These are phyloP conservation scores for Scaptomyza reducta DNA, from an alignment of 2,888 invertebrate species.

Conservation along the genomic window DNA sequence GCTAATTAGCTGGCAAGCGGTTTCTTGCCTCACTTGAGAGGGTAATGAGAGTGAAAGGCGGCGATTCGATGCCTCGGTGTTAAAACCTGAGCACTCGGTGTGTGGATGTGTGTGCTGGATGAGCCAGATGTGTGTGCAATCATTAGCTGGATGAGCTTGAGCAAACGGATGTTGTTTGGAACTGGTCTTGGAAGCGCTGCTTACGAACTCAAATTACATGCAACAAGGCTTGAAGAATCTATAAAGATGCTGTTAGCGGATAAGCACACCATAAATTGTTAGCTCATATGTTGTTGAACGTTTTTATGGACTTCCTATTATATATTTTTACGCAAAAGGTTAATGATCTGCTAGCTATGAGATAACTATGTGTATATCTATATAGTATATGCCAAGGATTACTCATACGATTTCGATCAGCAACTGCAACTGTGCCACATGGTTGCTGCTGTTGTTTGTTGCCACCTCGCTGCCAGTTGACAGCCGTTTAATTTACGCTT, in stretches of 20 bases:
- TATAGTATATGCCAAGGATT: conserved; percentile 36
- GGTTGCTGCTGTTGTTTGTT: conserved; percentile 18
- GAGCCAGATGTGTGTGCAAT: conserved; percentile 27
- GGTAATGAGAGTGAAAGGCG: conserved; percentile 72
- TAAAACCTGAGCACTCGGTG: conserved; percentile 29
- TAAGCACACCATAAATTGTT: conserved; percentile 48
- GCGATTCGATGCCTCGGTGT: conserved; percentile 19
- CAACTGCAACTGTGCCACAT: conserved; percentile 23
- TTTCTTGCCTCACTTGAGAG: conserved; percentile 15
- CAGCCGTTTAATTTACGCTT: conserved; percentile 80
- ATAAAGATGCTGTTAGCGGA: conserved; percentile 55
- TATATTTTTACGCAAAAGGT: not conserved
- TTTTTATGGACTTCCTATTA: conserved; percentile 42
- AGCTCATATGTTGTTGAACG: conserved; percentile 34
- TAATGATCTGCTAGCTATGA: conserved; percentile 11
- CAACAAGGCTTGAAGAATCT: conserved; percentile 44
- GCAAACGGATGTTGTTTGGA: conserved; percentile 40
- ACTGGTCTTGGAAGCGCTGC: conserved; percentile 37
- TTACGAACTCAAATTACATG: conserved; percentile 26
- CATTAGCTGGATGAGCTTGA: not conserved
- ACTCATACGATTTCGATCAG: conserved; percentile 24
- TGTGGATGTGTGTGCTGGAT: conserved; percentile 30
- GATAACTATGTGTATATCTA: not conserved
- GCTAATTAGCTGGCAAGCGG: conserved; percentile 62
- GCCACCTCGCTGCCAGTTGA: conserved; percentile 54